Evolutionary conservation across 2,797 vertebrate species (phyloP).

Genomic region (Artibeus jamaicensis): DNA sequence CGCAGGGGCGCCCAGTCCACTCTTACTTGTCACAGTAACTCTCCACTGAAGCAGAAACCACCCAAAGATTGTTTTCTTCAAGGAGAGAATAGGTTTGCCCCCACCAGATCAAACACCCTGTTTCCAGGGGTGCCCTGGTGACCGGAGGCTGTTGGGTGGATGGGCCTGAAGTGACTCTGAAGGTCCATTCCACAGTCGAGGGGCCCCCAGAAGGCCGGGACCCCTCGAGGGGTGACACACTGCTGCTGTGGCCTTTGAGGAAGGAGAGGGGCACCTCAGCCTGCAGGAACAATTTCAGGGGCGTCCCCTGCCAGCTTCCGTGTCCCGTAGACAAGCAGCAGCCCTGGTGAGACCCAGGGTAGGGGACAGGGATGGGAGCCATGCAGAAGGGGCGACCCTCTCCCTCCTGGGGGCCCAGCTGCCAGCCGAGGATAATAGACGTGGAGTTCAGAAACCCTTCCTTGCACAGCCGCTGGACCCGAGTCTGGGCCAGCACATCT

Average conservation of each 20-base stretch:
- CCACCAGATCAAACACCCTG: not conserved
- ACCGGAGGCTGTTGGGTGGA: not conserved
- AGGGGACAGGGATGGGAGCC: not conserved
- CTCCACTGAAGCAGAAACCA: not conserved
- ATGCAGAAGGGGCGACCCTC: too few species aligned
- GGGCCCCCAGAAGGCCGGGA: too few species aligned
- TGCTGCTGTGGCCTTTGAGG: not conserved
- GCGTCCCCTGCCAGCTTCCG: fast-evolving
- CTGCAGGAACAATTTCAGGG: not conserved
- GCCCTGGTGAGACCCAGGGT: fast-evolving
- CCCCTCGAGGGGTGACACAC: fast-evolving
- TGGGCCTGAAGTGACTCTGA: not conserved
- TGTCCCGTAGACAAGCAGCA: fast-evolving
- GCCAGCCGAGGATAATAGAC: not conserved
- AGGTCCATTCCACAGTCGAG: fast-evolving
- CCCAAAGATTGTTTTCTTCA: not conserved
- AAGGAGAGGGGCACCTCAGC: not conserved
- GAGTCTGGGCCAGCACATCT: not conserved
- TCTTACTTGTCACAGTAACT: not conserved
- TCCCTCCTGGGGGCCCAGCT: not conserved
- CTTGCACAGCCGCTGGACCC: not conserved
- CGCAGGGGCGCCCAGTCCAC: too few species aligned
- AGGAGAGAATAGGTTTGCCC: not conserved
- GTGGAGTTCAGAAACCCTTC: not conserved
- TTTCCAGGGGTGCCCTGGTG: not conserved